Percentiles rank a stretch among this genome's conserved stretches.
Evolutionary conservation across 2,888 invertebrate genomes (phyloP).

Genomic region (Deroplatys truncata): DNA sequence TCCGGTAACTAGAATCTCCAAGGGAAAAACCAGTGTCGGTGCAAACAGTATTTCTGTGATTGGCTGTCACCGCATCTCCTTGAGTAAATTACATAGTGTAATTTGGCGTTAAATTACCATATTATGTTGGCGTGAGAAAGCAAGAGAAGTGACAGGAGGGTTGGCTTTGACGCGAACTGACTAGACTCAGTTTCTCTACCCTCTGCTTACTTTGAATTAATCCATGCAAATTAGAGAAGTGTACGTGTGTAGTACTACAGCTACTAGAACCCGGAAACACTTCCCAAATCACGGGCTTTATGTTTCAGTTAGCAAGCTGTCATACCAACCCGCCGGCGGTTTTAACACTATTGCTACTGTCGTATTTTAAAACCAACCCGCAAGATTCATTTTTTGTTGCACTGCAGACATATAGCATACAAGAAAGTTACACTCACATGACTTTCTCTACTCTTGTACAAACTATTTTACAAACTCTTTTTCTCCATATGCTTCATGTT

Average conservation of each 20-base stretch:
- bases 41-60: not conserved
- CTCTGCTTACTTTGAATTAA: slow-evolving; percentile 9
- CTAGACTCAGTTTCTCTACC: not conserved
- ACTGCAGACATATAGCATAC: too few species aligned
- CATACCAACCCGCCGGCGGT: too few species aligned
- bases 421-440: too few species aligned
- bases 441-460: too few species aligned
- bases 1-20: not conserved
- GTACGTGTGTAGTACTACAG: not conserved
- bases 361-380: too few species aligned
- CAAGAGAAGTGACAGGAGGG: not conserved
- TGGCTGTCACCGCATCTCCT: not conserved
- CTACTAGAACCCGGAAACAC: not conserved
- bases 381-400: too few species aligned
- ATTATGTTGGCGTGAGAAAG: not conserved
- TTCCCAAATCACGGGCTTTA: not conserved
- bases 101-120: slow-evolving; percentile 26
- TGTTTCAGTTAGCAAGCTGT: not conserved
- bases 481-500: too few species aligned
- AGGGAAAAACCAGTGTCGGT: not conserved
- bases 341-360: too few species aligned
- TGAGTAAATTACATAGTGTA: slow-evolving; percentile 21
- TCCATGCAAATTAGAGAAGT: not conserved
- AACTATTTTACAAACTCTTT: too few species aligned
- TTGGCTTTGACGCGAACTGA: not conserved